Evolutionary conservation across 2,888 invertebrate species (phyloP).

Genomic region (Adelphocoris suturalis): DNA sequence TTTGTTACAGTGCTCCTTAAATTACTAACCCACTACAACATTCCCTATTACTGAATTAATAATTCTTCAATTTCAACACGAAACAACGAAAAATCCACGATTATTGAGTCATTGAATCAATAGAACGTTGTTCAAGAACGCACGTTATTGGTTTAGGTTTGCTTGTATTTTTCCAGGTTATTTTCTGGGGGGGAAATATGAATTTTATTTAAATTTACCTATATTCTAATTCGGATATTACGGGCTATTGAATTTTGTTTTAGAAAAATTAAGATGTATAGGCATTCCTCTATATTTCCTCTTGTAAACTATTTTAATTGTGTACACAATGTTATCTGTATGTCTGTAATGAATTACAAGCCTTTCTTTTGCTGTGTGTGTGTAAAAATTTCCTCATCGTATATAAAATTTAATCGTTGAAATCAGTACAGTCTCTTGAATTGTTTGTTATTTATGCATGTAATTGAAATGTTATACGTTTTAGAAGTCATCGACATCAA

Average conservation of each 20-base stretch:
- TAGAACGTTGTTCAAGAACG: neutral
- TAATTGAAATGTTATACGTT: neutral
- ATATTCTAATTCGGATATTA: neutral
- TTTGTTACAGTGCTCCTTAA: neutral
- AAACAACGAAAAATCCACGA: neutral
- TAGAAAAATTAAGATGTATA: neutral
- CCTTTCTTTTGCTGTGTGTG: neutral
- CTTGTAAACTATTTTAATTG: neutral
- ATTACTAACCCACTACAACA: neutral
- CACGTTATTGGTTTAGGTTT: neutral
- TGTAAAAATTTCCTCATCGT: neutral
- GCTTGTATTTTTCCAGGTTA: neutral
- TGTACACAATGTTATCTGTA: neutral
- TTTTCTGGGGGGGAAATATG: neutral
- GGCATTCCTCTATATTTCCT: conserved; percentile 18
- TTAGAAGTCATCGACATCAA: neutral
- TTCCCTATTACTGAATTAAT: neutral
- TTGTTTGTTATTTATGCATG: neutral
- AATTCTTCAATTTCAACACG: neutral
- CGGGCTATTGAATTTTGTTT: conserved; percentile 1
- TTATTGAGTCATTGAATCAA: neutral
- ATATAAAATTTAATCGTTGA: too few species aligned
- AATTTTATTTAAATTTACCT: too few species aligned
- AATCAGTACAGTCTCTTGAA: too few species aligned
- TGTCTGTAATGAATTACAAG: neutral